Conservation (phyloP, 2,888 invertebrate genomes). For the Caenorhabditis zanzibari region DNA sequence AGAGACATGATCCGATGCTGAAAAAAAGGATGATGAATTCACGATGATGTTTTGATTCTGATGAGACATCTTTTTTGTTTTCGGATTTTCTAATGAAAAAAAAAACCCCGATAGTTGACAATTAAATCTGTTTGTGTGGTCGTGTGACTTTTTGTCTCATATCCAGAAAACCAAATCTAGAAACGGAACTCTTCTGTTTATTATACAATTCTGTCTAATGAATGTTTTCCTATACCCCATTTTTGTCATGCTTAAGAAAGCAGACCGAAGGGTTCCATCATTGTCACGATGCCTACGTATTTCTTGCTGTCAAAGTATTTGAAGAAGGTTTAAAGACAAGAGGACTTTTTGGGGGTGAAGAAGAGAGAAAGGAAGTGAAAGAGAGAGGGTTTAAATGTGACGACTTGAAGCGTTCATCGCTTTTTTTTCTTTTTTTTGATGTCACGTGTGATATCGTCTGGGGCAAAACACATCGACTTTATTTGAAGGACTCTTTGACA, state of each 20-base stretch:
- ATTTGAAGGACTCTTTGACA: not conserved
- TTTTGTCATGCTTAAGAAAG: slow-evolving; percentile 3
- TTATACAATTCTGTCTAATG: slow-evolving; percentile 40
- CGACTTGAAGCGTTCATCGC: slow-evolving; percentile 45
- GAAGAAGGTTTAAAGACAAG: slow-evolving; percentile 33
- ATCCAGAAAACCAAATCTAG: not conserved
- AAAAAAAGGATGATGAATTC: slow-evolving; percentile 27
- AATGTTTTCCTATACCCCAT: slow-evolving; percentile 6
- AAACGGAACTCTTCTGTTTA: slow-evolving; percentile 10
- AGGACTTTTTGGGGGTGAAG: slow-evolving; percentile 31
- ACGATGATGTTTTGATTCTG: slow-evolving; percentile 19
- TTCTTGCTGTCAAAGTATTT: slow-evolving; percentile 42
- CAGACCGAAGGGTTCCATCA: slow-evolving; percentile 5
- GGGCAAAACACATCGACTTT: slow-evolving; percentile 54
- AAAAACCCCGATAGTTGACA: slow-evolving; percentile 15
- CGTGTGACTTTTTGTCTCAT: slow-evolving; percentile 9
- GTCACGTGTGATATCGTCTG: slow-evolving; percentile 63
- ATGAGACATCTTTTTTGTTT: slow-evolving; percentile 17
- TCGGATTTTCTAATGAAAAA: slow-evolving; percentile 40
- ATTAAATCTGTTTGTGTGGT: slow-evolving; percentile 54
- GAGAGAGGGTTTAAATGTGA: slow-evolving; percentile 40
- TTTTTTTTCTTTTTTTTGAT: slow-evolving; percentile 32
- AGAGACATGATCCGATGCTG: slow-evolving; percentile 73
- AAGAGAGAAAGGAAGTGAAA: not conserved
- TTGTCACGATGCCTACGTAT: slow-evolving; percentile 28